Conservation (phyloP, 2,113 vertebrate genomes). For the Gobio gobio region DNA sequence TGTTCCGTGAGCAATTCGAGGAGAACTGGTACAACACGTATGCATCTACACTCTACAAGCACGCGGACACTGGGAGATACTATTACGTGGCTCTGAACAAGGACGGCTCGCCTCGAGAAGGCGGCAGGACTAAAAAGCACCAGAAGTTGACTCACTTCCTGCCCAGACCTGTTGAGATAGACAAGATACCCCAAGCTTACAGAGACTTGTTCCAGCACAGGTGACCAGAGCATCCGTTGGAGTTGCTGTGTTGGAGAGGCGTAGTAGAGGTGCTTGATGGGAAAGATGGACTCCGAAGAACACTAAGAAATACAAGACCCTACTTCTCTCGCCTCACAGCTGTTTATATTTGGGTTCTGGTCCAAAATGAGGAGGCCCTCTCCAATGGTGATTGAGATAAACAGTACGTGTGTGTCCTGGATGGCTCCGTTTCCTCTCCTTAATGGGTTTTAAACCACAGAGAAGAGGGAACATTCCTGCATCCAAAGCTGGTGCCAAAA, state of each 20-base stretch:
- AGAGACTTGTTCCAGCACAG: constrained; percentile 94
- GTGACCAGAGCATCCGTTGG: constrained; percentile 79
- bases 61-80: constrained; percentile 88
- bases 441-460: constrained; percentile 59
- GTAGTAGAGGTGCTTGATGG: constrained; percentile 14
- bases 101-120: constrained; percentile 95
- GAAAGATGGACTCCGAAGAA: constrained; percentile 30
- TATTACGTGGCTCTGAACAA: constrained; percentile 98
- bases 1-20: constrained; percentile 98
- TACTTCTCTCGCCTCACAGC: constrained; percentile 55
- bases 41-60: constrained; percentile 94
- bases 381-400: constrained; percentile 68
- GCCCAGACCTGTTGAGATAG: constrained; percentile 91
- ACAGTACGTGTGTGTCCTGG: constrained; percentile 69
- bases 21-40: constrained; percentile 99
- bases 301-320: constrained; percentile 58
- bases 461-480: constrained; percentile 54
- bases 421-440: constrained; percentile 61
- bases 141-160: constrained; percentile 98
- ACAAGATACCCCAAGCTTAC: constrained; percentile 91
- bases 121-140: constrained; percentile 95
- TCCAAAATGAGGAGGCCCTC: constrained; percentile 58
- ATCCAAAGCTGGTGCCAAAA: constrained; percentile 58
- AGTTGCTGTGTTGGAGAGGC: constrained; percentile 44
- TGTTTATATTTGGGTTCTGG: constrained; percentile 65